Evolutionary conservation across 2,113 vertebrate species (phyloP).

Genomic region (Corythornis madagascariensis): DNA sequence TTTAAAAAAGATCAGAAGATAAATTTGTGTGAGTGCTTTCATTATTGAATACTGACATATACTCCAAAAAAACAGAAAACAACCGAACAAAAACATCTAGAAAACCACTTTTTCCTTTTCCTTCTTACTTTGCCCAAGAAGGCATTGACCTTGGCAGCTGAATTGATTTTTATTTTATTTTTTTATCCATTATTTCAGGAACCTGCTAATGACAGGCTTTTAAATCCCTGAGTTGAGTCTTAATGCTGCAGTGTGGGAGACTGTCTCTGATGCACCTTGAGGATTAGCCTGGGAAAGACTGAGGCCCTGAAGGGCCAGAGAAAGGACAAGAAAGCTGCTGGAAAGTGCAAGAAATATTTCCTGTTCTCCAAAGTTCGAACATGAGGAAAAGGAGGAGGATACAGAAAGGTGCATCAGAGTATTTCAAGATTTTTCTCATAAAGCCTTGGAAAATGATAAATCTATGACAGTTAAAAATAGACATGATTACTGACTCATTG

Average conservation of each 20-base stretch:
- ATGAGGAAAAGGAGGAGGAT: too few species aligned
- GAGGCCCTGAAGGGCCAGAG: neutral
- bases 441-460: neutral
- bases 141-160: neutral
- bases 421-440: neutral
- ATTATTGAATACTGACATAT: neutral
- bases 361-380: neutral
- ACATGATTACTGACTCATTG: neutral
- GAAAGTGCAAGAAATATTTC: neutral
- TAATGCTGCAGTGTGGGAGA: neutral
- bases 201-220: constrained; percentile 11
- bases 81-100: neutral
- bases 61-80: neutral
- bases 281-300: neutral
- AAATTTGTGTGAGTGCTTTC: neutral
- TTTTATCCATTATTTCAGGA: constrained; percentile 15
- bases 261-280: neutral
- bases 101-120: neutral
- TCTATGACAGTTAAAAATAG: neutral
- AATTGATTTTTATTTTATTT: constrained; percentile 18
- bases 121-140: neutral
- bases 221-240: neutral
- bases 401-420: neutral
- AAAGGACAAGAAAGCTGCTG: neutral
- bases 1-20: neutral